Conservation (phyloP, 2,888 invertebrate genomes). For the Ptychoptera contaminata region DNA sequence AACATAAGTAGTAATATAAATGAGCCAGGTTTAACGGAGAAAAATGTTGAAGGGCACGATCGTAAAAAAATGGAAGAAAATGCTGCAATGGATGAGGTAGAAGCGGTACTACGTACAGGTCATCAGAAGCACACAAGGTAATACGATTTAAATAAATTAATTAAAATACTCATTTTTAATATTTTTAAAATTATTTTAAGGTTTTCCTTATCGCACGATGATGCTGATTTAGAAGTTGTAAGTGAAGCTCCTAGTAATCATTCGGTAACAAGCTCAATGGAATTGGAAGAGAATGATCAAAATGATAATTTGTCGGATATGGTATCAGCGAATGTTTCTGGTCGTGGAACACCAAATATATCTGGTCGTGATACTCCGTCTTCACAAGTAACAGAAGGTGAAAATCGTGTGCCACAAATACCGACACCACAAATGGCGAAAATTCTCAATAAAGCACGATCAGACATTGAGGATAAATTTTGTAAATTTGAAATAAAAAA, state of each 20-base stretch:
- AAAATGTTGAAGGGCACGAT: slow-evolving; percentile 20
- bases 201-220: slow-evolving; percentile 79
- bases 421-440: slow-evolving; percentile 42
- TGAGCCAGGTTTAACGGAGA: slow-evolving; percentile 14
- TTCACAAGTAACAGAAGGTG: slow-evolving; percentile 75
- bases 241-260: slow-evolving; percentile 93
- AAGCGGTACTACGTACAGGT: slow-evolving; percentile 26
- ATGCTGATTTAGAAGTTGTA: slow-evolving; percentile 86
- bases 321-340: slow-evolving; percentile 88
- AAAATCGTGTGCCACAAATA: slow-evolving; percentile 37
- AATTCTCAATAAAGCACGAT: slow-evolving; percentile 61
- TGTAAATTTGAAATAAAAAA: slow-evolving; percentile 94
- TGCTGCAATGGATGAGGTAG: slow-evolving; percentile 21
- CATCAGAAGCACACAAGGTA: slow-evolving; percentile 42
- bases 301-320: slow-evolving; percentile 91
- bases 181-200: slow-evolving; percentile 17
- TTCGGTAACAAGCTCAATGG: slow-evolving; percentile 81
- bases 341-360: slow-evolving; percentile 87
- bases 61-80: slow-evolving; percentile 8
- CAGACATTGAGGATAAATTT: slow-evolving; percentile 95
- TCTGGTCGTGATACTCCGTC: slow-evolving; percentile 94
- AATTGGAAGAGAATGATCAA: slow-evolving; percentile 76
- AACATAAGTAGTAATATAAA: slow-evolving; percentile 25
- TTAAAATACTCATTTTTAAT: slow-evolving; percentile 1
- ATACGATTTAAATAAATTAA: background rate